Base-by-base conservation (phyloP, 2,888 invertebrate species). In the Chesias legatella region DNA sequence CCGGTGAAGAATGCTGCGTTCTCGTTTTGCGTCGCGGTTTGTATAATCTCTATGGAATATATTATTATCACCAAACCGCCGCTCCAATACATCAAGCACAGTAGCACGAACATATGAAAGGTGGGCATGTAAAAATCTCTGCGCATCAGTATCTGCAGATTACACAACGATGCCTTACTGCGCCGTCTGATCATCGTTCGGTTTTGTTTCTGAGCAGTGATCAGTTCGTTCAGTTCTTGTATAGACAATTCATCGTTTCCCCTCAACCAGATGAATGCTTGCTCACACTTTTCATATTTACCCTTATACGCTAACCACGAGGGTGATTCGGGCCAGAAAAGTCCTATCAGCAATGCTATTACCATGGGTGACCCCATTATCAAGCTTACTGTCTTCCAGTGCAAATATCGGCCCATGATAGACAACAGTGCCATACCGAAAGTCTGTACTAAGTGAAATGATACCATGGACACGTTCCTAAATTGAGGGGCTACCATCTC, bases 251-350 rank as follows among this genome's bases (percentile, higher is more conserved):
- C 43, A 13, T 48, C 53, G 0, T 26, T 46, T 0, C 60, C 58
- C 32, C 61, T 35, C 6, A 61, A 23, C 31, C 43, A 46, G 10
- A 37, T 22, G 26, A 61, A 61, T 0, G 53, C 36, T 13, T 35
- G 7, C 9, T 56, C 41, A 17, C 61, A 54, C 35, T 54, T 41
- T 1, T 51, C 43, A 23, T 55, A 57, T 8, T 49, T 31, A 1
- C 55, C 56, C 28, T 51, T 61, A 27, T 33, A 57, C 2, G 61
- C 60, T 7, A 60, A 23, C 60, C 61, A 61, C 1, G 51, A 43
- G 3, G 60, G 61, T 0, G 61, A 61, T 23, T 61, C 58, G 0
- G 61, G 60, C 61, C 61, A 61, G 6, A 33, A n/a, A 3, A 35
- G 43, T 0, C 32, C 48, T 10, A 46, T 38, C 0, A 39, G 1